A percentile compares a stretch with the other conserved stretches of the same genome.
phyloP scores from a whole-genome alignment of 2,113 vertebrate species.

The Mus spicilegus region DNA sequence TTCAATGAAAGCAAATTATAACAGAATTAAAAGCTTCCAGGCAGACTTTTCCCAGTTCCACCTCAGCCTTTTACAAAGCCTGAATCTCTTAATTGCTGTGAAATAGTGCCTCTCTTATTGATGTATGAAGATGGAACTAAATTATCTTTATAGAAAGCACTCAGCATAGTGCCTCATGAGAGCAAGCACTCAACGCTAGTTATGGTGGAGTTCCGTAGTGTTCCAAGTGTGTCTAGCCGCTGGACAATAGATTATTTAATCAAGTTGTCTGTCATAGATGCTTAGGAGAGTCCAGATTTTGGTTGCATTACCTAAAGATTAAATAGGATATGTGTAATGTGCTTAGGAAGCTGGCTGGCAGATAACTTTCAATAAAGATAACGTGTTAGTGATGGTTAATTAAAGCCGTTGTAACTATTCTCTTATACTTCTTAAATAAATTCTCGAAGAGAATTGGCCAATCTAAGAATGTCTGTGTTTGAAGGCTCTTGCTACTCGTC shows the following conservation, averaged over 20 bases:
- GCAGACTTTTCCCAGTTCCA: background rate
- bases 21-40: slow-evolving; percentile 39
- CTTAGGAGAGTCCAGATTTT: background rate
- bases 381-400: background rate
- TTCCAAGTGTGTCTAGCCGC: background rate
- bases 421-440: slow-evolving; percentile 11
- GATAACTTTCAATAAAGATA: background rate
- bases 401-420: background rate
- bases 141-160: background rate
- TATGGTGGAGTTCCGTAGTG: background rate
- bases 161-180: background rate
- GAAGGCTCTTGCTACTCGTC: background rate
- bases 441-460: background rate
- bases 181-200: slow-evolving; percentile 29
- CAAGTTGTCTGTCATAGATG: background rate
- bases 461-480: background rate
- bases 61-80: slow-evolving; percentile 20
- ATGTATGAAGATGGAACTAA: background rate
- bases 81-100: slow-evolving; percentile 1
- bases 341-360: background rate
- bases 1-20: slow-evolving; percentile 34
- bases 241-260: background rate
- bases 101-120: background rate
- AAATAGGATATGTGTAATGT: background rate
- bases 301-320: background rate